These are phyloP conservation scores for Sebastes baramenuke DNA, from an alignment of 2,797 vertebrate species.

Conservation along the genomic window DNA sequence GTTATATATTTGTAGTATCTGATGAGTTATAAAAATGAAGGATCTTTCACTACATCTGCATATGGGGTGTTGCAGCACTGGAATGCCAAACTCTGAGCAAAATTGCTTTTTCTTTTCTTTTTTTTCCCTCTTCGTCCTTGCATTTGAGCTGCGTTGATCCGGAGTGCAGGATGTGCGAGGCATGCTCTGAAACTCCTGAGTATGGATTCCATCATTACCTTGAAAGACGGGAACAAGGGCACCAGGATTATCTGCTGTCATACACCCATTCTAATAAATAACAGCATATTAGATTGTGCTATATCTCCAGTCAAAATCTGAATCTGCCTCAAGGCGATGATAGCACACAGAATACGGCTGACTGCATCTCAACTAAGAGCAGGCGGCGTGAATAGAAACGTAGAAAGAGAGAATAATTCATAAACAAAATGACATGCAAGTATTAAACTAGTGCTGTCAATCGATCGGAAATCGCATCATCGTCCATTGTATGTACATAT, in stretches of 20 bases:
- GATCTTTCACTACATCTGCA: conserved; percentile 39
- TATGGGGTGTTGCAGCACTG: conserved; percentile 31
- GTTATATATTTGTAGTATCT: conserved; percentile 34
- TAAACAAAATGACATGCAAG: conserved; percentile 39
- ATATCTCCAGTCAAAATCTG: conserved; percentile 64
- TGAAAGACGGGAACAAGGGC: conserved; percentile 79
- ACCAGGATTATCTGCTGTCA: conserved; percentile 71
- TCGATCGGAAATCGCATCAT: too few species aligned
- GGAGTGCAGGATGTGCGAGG: conserved; percentile 23
- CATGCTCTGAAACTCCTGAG: conserved; percentile 44
- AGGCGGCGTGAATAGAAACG: conserved; percentile 23
- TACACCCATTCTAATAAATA: conserved; percentile 79
- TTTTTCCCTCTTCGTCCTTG: conserved; percentile 32
- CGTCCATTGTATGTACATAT: too few species aligned
- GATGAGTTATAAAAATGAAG: conserved; percentile 34
- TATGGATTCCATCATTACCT: conserved; percentile 74
- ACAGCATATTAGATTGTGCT: conserved; percentile 72
- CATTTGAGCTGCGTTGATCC: conserved; percentile 40
- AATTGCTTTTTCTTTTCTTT: conserved; percentile 10
- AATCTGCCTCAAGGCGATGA: conserved; percentile 67
- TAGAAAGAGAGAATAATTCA: conserved; percentile 5
- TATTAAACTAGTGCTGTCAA: conserved; percentile 16
- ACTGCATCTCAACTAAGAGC: conserved; percentile 44
- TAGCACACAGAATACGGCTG: conserved; percentile 45
- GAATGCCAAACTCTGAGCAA: conserved; percentile 45